Percentiles rank a stretch among this genome's conserved stretches.
Evolutionary conservation across 2,113 vertebrate genomes (phyloP).

Genomic region (Catharus bicknelli): DNA sequence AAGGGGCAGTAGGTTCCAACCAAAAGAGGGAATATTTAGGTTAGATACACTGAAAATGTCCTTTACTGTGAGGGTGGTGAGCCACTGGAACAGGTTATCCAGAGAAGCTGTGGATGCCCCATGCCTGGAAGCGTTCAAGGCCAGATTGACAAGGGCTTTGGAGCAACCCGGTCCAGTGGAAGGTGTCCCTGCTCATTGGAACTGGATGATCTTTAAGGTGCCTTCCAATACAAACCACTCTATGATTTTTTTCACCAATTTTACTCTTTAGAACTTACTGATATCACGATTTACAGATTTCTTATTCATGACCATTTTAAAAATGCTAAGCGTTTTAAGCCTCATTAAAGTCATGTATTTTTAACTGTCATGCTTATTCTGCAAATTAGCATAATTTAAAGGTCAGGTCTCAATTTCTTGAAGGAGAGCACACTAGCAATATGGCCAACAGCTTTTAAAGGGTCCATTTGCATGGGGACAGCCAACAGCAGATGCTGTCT

Average conservation of each 20-base stretch:
- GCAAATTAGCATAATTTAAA: background rate
- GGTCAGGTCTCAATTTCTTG: background rate
- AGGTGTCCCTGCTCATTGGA: background rate
- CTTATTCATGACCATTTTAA: background rate
- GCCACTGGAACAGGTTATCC: background rate
- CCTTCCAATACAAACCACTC: background rate
- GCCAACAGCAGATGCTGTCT: background rate
- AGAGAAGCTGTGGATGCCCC: background rate
- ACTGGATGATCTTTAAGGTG: background rate
- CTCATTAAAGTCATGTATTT: background rate
- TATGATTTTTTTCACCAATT: background rate
- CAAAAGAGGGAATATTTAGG: background rate
- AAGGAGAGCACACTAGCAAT: fast-evolving
- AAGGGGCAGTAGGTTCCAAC: background rate
- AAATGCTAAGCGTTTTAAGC: background rate
- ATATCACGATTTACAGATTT: background rate
- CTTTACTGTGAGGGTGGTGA: background rate
- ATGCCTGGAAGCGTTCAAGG: background rate
- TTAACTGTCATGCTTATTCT: background rate
- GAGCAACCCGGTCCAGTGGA: background rate
- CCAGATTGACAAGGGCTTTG: background rate
- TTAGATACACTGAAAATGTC: background rate
- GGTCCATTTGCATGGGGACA: fast-evolving
- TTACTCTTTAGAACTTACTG: background rate
- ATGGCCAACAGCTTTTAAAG: fast-evolving